A percentile compares a stretch with the other conserved stretches of the same genome.
Conservation (phyloP, 2,113 vertebrate genomes). For the Rhinolophus sinicus region DNA sequence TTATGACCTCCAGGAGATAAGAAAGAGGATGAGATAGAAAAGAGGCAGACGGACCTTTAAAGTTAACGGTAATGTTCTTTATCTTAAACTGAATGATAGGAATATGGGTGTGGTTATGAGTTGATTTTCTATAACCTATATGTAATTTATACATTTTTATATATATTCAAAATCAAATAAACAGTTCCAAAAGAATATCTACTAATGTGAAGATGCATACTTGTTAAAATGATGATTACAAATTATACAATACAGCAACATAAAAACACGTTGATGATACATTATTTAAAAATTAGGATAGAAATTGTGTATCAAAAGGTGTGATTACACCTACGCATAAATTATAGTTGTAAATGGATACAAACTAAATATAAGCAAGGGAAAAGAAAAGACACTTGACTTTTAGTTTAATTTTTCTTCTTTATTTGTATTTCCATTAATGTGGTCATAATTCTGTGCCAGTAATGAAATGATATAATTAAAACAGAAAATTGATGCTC, state of each 20-base stretch:
- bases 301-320: constrained; percentile 15
- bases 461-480: constrained; percentile 45
- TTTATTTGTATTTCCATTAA: constrained; percentile 55
- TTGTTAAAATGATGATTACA: constrained; percentile 6
- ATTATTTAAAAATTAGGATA: constrained; percentile 42
- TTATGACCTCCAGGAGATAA: neutral
- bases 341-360: constrained; percentile 10
- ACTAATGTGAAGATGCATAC: neutral
- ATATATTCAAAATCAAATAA: neutral
- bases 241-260: neutral
- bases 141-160: constrained; percentile 11
- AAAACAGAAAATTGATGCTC: constrained; percentile 37
- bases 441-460: constrained; percentile 17
- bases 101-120: neutral
- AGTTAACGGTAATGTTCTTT: neutral
- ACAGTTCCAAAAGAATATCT: neutral
- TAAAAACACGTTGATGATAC: neutral
- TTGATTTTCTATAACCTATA: neutral
- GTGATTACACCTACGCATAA: neutral
- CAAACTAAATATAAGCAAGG: neutral
- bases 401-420: constrained; percentile 46
- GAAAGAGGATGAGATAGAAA: neutral
- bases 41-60: neutral
- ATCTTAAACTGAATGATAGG: constrained; percentile 12
- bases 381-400: constrained; percentile 31